Conservation (phyloP, 2,797 vertebrate genomes). For the Chiroxiphia lanceolata region DNA sequence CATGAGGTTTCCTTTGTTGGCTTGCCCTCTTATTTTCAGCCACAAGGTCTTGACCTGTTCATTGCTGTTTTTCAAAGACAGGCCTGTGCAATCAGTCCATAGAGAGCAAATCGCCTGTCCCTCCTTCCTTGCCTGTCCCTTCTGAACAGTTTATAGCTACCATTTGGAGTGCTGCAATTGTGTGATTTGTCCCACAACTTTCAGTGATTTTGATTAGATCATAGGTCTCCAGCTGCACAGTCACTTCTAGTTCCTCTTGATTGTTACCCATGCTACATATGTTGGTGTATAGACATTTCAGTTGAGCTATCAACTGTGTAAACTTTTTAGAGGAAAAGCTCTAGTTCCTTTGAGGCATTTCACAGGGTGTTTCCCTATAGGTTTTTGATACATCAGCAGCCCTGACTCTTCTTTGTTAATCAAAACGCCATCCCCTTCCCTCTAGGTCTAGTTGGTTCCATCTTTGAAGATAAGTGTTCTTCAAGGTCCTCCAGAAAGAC, state of each 20-base stretch:
- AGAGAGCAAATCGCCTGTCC: rapidly evolving
- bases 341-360: not conserved
- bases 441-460: not conserved
- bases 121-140: not conserved
- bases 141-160: not conserved
- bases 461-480: not conserved
- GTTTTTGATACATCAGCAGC: not conserved
- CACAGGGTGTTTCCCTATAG: not conserved
- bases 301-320: not conserved
- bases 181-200: not conserved
- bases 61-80: not conserved
- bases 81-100: not conserved
- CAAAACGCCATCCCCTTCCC: not conserved
- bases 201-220: not conserved
- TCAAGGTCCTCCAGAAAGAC: not conserved
- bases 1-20: not conserved
- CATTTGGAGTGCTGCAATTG: rapidly evolving
- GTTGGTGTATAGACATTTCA: not conserved
- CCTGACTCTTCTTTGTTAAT: not conserved
- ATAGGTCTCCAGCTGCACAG: not conserved
- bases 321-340: not conserved
- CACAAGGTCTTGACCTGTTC: not conserved
- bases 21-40: not conserved
- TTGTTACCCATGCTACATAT: not conserved
- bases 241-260: not conserved